A percentile compares a stretch with the other conserved stretches of the same genome.
These are phyloP conservation scores for Typhlomys cinereus DNA, from an alignment of 2,113 vertebrate species.

Conservation along the genomic window DNA sequence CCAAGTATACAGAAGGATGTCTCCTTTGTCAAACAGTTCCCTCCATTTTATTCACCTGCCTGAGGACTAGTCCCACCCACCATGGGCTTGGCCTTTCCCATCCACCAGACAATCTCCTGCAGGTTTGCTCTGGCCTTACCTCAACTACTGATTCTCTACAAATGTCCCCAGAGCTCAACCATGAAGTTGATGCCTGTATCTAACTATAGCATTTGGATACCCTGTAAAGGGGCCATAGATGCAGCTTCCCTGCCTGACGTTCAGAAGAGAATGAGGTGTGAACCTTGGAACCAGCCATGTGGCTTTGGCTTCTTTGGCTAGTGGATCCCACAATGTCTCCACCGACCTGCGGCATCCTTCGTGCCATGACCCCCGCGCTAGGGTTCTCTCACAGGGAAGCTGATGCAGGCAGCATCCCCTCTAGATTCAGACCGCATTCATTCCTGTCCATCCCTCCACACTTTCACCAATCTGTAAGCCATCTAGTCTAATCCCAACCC, in stretches of 20 bases:
- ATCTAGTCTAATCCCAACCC: neutral
- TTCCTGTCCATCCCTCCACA: neutral
- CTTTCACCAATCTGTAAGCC: neutral
- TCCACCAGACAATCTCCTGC: no score
- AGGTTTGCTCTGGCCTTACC: no score
- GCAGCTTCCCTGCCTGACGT: neutral
- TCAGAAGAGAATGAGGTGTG: no score
- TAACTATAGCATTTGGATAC: no score
- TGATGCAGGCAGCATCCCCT: fast-evolving
- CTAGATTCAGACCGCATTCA: neutral
- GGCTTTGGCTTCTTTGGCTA: neutral
- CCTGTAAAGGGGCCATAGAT: neutral
- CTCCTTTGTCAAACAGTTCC: no score
- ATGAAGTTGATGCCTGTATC: no score
- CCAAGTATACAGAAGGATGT: no score
- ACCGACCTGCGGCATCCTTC: neutral
- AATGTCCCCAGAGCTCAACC: no score
- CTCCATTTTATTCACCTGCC: no score
- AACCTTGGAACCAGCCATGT: neutral
- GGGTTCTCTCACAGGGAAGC: neutral
- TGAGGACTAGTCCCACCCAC: no score
- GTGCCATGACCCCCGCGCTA: neutral
- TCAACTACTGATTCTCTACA: no score
- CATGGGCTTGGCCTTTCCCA: no score
- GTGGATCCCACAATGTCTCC: neutral